These are phyloP conservation scores for Rhinopomastus cyanomelas DNA, from an alignment of 2,113 vertebrate species.

Conservation along the genomic window DNA sequence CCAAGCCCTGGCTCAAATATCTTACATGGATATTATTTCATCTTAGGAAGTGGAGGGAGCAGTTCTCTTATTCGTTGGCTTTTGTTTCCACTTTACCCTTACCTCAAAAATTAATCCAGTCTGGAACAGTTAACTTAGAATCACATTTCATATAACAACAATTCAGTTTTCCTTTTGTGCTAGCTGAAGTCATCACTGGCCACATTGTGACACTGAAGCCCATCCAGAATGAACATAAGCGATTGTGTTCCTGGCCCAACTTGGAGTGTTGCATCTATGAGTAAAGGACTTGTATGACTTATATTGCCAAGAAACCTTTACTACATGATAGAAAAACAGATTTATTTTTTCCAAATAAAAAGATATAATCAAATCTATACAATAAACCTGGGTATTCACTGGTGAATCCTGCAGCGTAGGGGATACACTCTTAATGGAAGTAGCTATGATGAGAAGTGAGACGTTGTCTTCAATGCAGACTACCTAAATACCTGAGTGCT, in stretches of 20 bases:
- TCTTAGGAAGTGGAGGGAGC: not conserved
- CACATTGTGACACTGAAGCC: not conserved
- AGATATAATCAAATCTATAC: not conserved
- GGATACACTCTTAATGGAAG: not conserved
- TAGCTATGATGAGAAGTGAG: not conserved
- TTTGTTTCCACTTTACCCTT: not conserved
- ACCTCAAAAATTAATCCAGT: not conserved
- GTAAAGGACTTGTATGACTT: not conserved
- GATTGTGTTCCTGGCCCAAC: not conserved
- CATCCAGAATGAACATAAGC: not conserved
- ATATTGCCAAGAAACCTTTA: not conserved
- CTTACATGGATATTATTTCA: not conserved
- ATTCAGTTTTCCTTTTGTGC: not conserved
- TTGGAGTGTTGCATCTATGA: not conserved
- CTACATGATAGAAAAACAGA: not conserved
- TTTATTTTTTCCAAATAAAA: not conserved
- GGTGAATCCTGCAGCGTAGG: not conserved
- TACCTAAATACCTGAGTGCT: conserved; percentile 21
- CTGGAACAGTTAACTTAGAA: not conserved
- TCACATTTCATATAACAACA: not conserved
- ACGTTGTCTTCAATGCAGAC: not conserved
- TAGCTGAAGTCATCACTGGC: not conserved
- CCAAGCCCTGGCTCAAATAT: not conserved
- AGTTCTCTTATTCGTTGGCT: not conserved
- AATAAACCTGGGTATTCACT: not conserved